Evolutionary conservation across 1,140 invertebrate species (phyloP), one percentile per base, ranked within the genome.

Genomic region (Plodia interpunctella): DNA sequence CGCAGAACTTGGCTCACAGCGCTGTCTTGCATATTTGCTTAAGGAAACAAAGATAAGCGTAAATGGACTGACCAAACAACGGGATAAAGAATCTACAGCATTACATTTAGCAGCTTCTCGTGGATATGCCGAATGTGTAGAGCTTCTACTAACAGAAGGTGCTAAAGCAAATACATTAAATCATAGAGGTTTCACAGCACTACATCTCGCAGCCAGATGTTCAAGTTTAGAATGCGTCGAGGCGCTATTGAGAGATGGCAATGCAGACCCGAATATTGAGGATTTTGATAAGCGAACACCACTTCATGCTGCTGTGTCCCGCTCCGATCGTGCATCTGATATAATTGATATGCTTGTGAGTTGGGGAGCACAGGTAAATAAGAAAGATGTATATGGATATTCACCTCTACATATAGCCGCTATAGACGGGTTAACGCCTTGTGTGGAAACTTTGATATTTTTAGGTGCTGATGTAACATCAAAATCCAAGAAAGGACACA

Each of bases 351-450:
- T 91, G 62, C 65, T 93, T 5, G 70, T 93, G 13, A 91, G 91
- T 62, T 88, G 91, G 69, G 91, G 90, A 18, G 91, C 90, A 0
- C 66, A 86, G 51, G 86, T 91, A 2, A 92, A 92, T 62, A 90
- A 91, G 10, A 90, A 91, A 44, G 94, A 95, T 67, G 90, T 92
- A 56, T 92, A 92, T 38, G 94, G 93, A 2, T 94, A 94, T 63
- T 94, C 94, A 0, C 92, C 94, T 0, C 77, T 95, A 13, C 94
- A 95, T 76, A 87, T 94, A 13, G 93, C 93, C 17, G 93, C 94
- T 9, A 79, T 93, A 35, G 93, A 93, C 66, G 91, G 93, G 57
- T 82, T 92, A 21, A 92, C 92, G 0, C 90, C 90, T 25, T 93
- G 92, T 59, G 93, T 93, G 1, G 91, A 93, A 65, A 87, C 92